A percentile compares a stretch with the other conserved stretches of the same genome.
phyloP scores from a whole-genome alignment of 2,797 vertebrate species.

The Melanotaenia boesemani region DNA sequence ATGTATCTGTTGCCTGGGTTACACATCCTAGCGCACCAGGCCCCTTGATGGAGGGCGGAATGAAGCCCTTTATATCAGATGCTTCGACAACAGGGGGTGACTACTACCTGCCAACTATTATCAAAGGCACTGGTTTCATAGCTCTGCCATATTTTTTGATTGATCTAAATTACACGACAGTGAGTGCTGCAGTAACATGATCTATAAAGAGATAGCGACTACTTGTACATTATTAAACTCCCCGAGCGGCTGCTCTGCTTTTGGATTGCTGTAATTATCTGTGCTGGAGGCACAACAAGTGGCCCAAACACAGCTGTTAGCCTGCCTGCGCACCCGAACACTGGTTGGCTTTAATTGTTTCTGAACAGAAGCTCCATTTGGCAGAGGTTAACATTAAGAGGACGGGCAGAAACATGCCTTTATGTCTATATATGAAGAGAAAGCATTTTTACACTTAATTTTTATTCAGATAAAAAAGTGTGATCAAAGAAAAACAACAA shows the following conservation, averaged over 20 bases:
- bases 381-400: conserved; percentile 73
- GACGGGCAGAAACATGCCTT: conserved; percentile 60
- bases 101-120: conserved; percentile 85
- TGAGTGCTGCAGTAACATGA: conserved; percentile 84
- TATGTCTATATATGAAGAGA: conserved; percentile 47
- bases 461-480: conserved; percentile 20
- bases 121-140: conserved; percentile 84
- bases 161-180: conserved; percentile 86
- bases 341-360: conserved; percentile 83
- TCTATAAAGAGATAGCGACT: conserved; percentile 85
- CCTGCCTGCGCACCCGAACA: conserved; percentile 74
- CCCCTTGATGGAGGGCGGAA: conserved; percentile 78
- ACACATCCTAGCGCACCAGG: conserved; percentile 80
- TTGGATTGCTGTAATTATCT: conserved; percentile 87
- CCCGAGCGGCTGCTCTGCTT: conserved; percentile 84
- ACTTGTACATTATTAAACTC: conserved; percentile 88
- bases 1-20: conserved; percentile 83
- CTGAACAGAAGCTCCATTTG: conserved; percentile 83
- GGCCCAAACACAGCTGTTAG: conserved; percentile 88
- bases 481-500: conserved; percentile 20
- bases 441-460: conserved; percentile 10
- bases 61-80: conserved; percentile 82
- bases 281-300: conserved; percentile 86
- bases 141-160: conserved; percentile 84
- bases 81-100: conserved; percentile 81